Evolutionary conservation across 2,113 vertebrate genomes (phyloP), one percentile per base, ranked within the genome.

Genomic region (Motacilla tschutschensis): DNA sequence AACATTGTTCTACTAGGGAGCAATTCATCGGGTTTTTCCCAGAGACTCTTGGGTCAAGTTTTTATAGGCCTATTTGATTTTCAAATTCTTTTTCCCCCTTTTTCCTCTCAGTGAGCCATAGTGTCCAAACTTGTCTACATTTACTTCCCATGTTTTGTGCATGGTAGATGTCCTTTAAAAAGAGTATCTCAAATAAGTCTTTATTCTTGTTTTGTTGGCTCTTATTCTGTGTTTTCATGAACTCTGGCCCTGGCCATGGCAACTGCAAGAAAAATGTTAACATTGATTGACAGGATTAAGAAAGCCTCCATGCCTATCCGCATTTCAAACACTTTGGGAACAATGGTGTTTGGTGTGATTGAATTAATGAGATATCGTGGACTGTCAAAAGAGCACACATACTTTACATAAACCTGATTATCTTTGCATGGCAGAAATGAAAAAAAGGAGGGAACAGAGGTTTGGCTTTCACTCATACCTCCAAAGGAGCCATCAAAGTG

Each of bases 351-450:
- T 97, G 98, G 97, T 98, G 98, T 99, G 98, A 99, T 98, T 98
- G 99, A 99, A 99, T 99, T 99, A 99, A 99, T 99, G 99, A 99
- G 99, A 97, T 99, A 98, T 98, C 95, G 95, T 59, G 92, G 98
- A 98, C 98, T 99, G 99, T 99, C 98, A 99, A 99, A 99, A 98
- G 98, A 99, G 98, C 99, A 98, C 98, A 98, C 99, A 99, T 98
- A 99, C 98, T 99, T 99, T 99, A 99, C 99, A 99, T 99, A 99
- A 99, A 99, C 98, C 98, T 99, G 98, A 99, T 99, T 99, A 99
- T 99, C 99, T 99, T 98, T 99, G 99, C 98, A 97, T 98, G 98
- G 98, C 99, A 99, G 98, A 98, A 98, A 98, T 95, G 97, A 97
- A 97, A 97, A 98, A 97, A 95, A 94, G 95, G 96, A 94, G 96